A percentile compares a stretch with the other conserved stretches of the same genome.
Evolutionary conservation across 2,113 vertebrate genomes (phyloP).

Genomic region (Salminus brasiliensis): DNA sequence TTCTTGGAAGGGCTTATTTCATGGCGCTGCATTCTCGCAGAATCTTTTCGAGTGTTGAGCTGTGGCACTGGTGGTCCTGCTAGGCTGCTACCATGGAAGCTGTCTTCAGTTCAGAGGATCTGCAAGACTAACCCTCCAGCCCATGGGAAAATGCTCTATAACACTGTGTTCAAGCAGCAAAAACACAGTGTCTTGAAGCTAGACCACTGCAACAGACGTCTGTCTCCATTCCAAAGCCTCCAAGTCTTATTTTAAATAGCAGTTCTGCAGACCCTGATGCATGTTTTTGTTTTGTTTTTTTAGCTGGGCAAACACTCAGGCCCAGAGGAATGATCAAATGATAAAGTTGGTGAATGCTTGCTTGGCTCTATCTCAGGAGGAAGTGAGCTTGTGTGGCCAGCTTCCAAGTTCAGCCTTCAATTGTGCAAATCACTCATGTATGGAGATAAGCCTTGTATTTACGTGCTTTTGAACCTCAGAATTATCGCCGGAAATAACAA

Average conservation of each 20-base stretch:
- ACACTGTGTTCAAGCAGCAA: slow-evolving; percentile 1
- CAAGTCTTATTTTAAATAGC: slow-evolving; percentile 14
- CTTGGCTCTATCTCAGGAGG: background rate
- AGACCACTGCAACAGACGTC: background rate
- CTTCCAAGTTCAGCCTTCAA: background rate
- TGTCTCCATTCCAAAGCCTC: slow-evolving; percentile 5
- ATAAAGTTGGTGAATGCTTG: background rate
- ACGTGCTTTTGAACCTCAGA: background rate
- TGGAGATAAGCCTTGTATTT: background rate
- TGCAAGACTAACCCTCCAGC: slow-evolving; percentile 34
- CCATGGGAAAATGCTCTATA: slow-evolving; percentile 19
- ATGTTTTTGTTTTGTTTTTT: background rate
- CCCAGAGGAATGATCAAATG: background rate
- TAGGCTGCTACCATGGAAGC: slow-evolving; percentile 36
- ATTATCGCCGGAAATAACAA: background rate
- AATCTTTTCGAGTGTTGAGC: slow-evolving; percentile 21
- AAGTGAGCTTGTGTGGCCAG: background rate
- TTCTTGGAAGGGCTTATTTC: slow-evolving; percentile 45
- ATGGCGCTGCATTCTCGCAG: slow-evolving; percentile 26
- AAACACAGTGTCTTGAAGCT: slow-evolving; percentile 15
- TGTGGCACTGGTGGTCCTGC: slow-evolving; percentile 33
- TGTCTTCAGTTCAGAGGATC: slow-evolving; percentile 29
- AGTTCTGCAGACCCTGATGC: background rate
- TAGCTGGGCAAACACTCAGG: slow-evolving; percentile 21
- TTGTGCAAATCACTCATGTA: background rate